A percentile compares a stretch with the other conserved stretches of the same genome.
These are phyloP conservation scores for Drosophila erecta DNA, from an alignment of 1,140 invertebrate genomes.

Conservation along the genomic window DNA sequence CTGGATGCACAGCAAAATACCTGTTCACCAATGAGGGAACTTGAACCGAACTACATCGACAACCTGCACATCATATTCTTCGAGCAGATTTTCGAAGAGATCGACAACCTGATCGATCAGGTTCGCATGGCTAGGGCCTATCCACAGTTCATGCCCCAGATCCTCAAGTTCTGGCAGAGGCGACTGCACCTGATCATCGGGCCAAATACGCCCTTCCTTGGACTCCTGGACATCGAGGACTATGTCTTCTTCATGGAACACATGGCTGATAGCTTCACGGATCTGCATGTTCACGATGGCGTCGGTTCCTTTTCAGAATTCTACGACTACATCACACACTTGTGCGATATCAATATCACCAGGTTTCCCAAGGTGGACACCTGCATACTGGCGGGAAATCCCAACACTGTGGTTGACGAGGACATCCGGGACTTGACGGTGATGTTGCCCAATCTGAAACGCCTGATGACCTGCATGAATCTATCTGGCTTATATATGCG, in stretches of 20 bases:
- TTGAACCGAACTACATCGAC: conserved; percentile 60
- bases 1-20: conserved; percentile 30
- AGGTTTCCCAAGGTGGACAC: conserved; percentile 50
- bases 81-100: conserved; percentile 72
- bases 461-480: conserved; percentile 67
- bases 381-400: conserved; percentile 56
- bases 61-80: conserved; percentile 73
- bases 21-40: conserved; percentile 4
- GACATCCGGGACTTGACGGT: conserved; percentile 56
- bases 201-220: conserved; percentile 57
- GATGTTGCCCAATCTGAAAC: conserved; percentile 63
- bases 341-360: conserved; percentile 60
- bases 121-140: conserved; percentile 73
- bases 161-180: conserved; percentile 57
- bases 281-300: conserved; percentile 66
- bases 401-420: conserved; percentile 53
- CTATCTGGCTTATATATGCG: conserved; percentile 54
- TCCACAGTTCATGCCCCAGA: conserved; percentile 59
- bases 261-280: conserved; percentile 56
- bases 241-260: conserved; percentile 72
- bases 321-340: conserved; percentile 64
- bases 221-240: conserved; percentile 62
- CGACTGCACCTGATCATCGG: conserved; percentile 47
- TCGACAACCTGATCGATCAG: conserved; percentile 60
- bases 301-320: conserved; percentile 63